Evolutionary conservation across 2,797 vertebrate genomes (phyloP).

Genomic region (Acomys russatus): DNA sequence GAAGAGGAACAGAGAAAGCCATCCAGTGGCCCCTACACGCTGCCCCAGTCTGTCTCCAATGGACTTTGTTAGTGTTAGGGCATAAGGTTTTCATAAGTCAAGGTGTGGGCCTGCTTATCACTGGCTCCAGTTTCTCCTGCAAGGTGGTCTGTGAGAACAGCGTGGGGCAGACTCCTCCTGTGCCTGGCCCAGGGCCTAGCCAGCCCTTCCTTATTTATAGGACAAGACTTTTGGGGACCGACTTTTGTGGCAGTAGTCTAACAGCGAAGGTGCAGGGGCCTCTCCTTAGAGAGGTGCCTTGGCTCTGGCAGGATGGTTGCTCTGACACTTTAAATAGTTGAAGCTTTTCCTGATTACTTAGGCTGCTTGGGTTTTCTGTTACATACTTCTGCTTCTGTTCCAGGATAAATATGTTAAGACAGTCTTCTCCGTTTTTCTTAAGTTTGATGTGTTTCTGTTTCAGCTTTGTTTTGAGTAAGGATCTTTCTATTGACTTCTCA

Average conservation of each 20-base stretch:
- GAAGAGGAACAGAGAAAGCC: neutral
- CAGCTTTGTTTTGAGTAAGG: neutral
- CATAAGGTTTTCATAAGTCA: neutral
- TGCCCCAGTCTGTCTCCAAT: neutral
- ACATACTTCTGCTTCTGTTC: neutral
- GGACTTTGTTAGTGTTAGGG: neutral
- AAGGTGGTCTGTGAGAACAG: neutral
- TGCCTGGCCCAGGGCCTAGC: neutral
- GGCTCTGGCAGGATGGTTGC: neutral
- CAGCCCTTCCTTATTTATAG: neutral
- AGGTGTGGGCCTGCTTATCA: neutral
- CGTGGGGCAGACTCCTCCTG: neutral
- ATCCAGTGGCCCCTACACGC: too few species aligned
- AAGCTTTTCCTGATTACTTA: conserved; percentile 35
- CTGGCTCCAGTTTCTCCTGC: neutral
- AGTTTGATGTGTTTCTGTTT: neutral
- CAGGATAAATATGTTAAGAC: neutral
- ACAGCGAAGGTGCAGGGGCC: neutral
- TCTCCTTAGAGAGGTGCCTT: neutral
- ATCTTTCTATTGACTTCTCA: neutral
- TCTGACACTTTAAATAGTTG: conserved; percentile 12
- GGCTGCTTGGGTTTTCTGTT: conserved; percentile 28
- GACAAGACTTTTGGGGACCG: neutral
- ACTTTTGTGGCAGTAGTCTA: neutral
- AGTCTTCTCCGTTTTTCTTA: neutral